Conservation (phyloP, 2,797 vertebrate genomes). For the Buceros bicornis region DNA sequence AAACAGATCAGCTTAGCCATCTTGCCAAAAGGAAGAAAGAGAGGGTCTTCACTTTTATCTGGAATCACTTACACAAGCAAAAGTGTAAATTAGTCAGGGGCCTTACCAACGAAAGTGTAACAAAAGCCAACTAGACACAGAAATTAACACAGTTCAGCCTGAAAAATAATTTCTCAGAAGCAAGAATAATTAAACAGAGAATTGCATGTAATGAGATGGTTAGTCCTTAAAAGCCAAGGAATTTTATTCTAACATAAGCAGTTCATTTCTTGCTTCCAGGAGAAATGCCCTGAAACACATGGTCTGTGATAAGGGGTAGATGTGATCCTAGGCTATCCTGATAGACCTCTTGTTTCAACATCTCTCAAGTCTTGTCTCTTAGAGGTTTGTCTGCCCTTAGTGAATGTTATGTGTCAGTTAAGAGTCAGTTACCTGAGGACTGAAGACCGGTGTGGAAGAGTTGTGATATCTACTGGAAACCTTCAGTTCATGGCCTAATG, state of each 20-base stretch:
- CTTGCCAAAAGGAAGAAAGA: neutral
- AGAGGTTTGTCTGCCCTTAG: neutral
- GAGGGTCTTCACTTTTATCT: neutral
- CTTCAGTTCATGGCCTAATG: neutral
- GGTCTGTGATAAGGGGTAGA: neutral
- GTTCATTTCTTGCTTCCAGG: neutral
- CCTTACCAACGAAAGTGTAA: neutral
- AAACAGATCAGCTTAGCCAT: neutral
- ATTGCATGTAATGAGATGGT: neutral
- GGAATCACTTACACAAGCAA: neutral
- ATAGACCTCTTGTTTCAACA: fast-evolving
- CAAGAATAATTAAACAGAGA: neutral
- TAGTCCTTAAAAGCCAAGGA: neutral
- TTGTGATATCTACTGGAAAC: fast-evolving
- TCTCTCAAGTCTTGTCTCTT: neutral
- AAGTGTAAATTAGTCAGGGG: neutral
- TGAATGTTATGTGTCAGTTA: neutral
- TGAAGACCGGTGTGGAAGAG: neutral
- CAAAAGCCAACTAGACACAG: neutral
- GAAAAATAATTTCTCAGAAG: neutral
- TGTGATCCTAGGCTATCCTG: neutral
- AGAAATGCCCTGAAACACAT: neutral
- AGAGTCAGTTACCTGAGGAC: neutral
- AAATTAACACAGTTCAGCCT: neutral
- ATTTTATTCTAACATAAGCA: neutral